Percentiles rank a stretch among this genome's conserved stretches.
phyloP scores from a whole-genome alignment of 2,113 vertebrate genomes.

The Talpa occidentalis region DNA sequence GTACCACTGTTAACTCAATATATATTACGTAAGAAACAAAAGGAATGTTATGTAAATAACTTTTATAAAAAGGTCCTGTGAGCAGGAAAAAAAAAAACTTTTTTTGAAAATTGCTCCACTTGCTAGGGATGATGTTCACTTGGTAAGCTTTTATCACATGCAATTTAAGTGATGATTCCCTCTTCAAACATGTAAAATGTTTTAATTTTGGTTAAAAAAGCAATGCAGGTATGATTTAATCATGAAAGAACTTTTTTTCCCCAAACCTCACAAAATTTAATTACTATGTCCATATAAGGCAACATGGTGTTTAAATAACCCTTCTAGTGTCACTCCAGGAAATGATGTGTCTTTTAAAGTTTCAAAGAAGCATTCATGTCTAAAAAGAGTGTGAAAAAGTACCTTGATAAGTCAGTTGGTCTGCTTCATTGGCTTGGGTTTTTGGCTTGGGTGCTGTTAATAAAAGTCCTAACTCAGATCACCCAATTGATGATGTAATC shows the following conservation, averaged over 20 bases:
- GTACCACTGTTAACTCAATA: too few species aligned
- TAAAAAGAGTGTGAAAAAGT: slow-evolving; percentile 35
- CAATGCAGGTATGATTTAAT: slow-evolving; percentile 49
- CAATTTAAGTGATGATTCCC: background rate
- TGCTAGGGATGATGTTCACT: background rate
- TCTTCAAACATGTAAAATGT: background rate
- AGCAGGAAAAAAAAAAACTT: background rate
- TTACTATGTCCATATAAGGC: background rate
- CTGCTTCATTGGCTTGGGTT: background rate
- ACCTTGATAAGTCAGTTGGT: background rate
- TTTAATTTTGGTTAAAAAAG: slow-evolving; percentile 60
- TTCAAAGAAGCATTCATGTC: slow-evolving; percentile 15
- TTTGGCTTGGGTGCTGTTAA: background rate
- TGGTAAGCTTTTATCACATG: background rate
- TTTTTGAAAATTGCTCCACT: slow-evolving; percentile 8
- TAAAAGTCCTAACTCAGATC: background rate
- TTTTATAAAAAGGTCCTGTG: too few species aligned
- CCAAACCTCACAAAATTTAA: slow-evolving; percentile 45
- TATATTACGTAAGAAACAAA: too few species aligned
- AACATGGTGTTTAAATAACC: slow-evolving; percentile 30
- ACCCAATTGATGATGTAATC: background rate
- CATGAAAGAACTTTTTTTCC: background rate
- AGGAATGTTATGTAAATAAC: too few species aligned
- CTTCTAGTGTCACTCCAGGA: background rate
- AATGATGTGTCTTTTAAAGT: slow-evolving; percentile 52